A percentile compares a stretch with the other conserved stretches of the same genome.
Conservation (phyloP, 1,140 invertebrate species). For the Diploscapter pachys region DNA sequence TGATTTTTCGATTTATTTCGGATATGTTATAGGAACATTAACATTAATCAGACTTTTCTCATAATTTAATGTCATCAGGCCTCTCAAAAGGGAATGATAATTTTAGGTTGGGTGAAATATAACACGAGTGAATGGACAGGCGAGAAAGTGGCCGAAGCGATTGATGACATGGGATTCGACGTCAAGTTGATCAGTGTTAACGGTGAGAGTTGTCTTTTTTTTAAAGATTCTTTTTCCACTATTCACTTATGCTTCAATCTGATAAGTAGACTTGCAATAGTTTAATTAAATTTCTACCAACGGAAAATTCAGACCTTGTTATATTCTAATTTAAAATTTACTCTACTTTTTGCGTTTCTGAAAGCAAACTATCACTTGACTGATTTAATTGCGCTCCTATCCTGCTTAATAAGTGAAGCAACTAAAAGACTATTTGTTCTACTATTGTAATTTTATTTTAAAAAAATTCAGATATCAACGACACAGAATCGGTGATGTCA, state of each 20-base stretch:
- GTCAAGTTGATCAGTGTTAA: conserved; percentile 11
- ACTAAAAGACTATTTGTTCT: no score
- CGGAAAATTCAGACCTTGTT: background rate
- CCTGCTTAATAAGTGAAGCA: no score
- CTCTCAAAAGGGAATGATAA: background rate
- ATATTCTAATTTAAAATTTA: background rate
- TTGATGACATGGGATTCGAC: conserved; percentile 49
- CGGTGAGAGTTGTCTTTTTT: background rate
- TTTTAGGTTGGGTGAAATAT: conserved; percentile 4
- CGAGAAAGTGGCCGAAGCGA: conserved; percentile 36
- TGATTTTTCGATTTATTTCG: background rate
- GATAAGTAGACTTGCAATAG: no score
- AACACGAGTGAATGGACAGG: conserved; percentile 27
- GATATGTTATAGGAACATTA: background rate
- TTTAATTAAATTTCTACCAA: background rate
- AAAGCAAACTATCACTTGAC: background rate
- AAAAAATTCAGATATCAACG: no score
- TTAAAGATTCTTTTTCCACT: background rate
- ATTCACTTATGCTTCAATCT: background rate
- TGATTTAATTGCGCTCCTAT: no score
- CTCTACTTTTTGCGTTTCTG: background rate
- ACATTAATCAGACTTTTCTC: no score
- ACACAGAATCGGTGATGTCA: no score
- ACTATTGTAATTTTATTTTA: no score
- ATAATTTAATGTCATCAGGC: background rate